Evolutionary conservation across 2,888 invertebrate genomes (phyloP).

Genomic region (Oligia latruncula): DNA sequence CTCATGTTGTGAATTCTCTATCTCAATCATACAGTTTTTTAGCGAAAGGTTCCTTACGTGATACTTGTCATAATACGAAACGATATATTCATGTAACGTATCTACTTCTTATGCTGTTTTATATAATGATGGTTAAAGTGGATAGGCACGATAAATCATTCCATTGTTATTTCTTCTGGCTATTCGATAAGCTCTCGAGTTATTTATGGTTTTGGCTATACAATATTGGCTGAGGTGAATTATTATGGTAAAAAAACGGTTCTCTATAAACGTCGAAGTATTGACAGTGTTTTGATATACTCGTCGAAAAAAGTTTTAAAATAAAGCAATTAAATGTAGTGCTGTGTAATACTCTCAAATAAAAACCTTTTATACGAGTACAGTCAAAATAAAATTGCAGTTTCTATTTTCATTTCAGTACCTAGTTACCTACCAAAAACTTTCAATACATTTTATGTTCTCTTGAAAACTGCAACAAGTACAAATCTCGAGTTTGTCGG

Average conservation of each 20-base stretch:
- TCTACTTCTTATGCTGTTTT: conserved; percentile 42
- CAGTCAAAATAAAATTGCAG: conserved; percentile 22
- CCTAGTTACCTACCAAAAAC: neutral
- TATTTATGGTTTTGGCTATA: conserved; percentile 59
- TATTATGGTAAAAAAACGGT: conserved; percentile 44
- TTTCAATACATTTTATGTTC: conserved; percentile 22
- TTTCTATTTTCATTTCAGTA: conserved; percentile 36
- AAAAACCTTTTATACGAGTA: conserved; percentile 5
- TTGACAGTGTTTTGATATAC: neutral
- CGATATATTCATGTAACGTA: conserved; percentile 28
- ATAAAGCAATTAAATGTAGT: conserved; percentile 12
- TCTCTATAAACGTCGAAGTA: conserved; percentile 4
- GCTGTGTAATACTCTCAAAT: neutral
- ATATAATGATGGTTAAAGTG: conserved; percentile 47
- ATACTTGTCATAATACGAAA: conserved; percentile 17
- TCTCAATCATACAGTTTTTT: conserved; percentile 29
- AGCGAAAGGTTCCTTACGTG: conserved; percentile 1
- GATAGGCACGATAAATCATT: conserved; percentile 58
- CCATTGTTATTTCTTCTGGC: conserved; percentile 58
- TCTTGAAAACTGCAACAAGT: conserved; percentile 33
- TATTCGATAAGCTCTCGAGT: conserved; percentile 59
- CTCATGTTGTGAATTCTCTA: conserved; percentile 12
- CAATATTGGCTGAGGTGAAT: conserved; percentile 55
- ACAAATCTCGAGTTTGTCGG: conserved; percentile 22
- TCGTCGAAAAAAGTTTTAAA: neutral